Conservation (phyloP, 2,113 vertebrate genomes). For the Thymallus thymallus region DNA sequence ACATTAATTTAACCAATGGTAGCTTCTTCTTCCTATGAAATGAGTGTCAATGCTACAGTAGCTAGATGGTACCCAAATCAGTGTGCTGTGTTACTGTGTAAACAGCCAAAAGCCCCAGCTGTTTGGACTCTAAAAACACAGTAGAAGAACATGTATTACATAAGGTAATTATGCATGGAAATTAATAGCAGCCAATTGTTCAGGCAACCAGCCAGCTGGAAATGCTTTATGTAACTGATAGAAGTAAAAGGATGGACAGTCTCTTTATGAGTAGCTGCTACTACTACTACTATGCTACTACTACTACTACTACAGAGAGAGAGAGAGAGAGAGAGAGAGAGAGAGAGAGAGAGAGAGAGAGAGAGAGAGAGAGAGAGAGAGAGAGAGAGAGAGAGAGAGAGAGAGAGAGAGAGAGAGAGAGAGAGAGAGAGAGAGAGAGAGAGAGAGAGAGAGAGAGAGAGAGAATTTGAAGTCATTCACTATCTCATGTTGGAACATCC, state of each 20-base stretch:
- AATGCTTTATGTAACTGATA: conserved; percentile 67
- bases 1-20: conserved; percentile 14
- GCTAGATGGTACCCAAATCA: background rate
- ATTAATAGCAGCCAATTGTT: conserved; percentile 70
- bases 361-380: too few species aligned
- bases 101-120: conserved; percentile 56
- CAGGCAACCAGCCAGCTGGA: conserved; percentile 65
- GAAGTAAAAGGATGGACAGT: conserved; percentile 43
- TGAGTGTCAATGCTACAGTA: conserved; percentile 20
- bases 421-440: too few species aligned
- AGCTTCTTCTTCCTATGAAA: conserved; percentile 41
- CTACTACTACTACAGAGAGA: too few species aligned
- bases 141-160: conserved; percentile 56
- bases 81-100: conserved; percentile 2
- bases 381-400: too few species aligned
- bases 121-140: conserved; percentile 56
- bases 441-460: too few species aligned
- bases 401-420: too few species aligned
- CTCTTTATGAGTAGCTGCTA: conserved; percentile 26
- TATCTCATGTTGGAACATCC: too few species aligned
- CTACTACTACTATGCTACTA: too few species aligned
- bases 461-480: too few species aligned
- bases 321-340: too few species aligned
- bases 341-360: too few species aligned
- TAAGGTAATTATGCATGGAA: conserved; percentile 69